Conservation (phyloP, 2,113 vertebrate genomes). For the Heterocephalus glaber region DNA sequence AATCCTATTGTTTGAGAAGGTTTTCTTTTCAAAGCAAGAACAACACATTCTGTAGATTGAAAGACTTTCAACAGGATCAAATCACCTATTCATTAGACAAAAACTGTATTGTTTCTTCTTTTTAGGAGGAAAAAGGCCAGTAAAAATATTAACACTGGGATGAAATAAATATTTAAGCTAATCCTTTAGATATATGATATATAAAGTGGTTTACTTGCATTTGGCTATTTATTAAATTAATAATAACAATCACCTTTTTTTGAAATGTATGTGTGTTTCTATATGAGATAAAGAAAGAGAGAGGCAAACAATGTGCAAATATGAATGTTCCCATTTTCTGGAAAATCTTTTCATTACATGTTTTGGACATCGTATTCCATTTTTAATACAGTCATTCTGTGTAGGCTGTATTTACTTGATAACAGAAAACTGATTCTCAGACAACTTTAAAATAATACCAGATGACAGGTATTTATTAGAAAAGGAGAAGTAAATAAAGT, state of each 20-base stretch:
- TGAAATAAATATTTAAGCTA: neutral
- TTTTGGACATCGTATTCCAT: neutral
- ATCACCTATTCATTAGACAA: neutral
- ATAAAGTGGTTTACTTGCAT: neutral
- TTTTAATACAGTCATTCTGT: neutral
- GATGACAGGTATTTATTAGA: neutral
- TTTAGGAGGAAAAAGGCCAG: neutral
- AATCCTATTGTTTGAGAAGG: neutral
- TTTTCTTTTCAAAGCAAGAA: constrained; percentile 15
- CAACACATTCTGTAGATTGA: neutral
- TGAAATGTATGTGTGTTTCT: neutral
- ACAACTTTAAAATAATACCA: neutral
- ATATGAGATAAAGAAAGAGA: neutral
- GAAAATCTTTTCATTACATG: neutral
- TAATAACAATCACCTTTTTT: neutral
- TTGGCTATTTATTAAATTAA: neutral
- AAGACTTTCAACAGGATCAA: neutral
- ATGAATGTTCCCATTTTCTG: neutral
- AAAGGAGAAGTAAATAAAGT: constrained; percentile 10
- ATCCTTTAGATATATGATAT: neutral
- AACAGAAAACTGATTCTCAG: neutral
- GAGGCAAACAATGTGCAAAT: neutral
- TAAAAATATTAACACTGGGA: neutral
- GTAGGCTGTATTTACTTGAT: neutral
- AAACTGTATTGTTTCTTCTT: neutral